Evolutionary conservation across 2,888 invertebrate species (phyloP), one percentile per base, ranked within the genome.

Genomic region (Tryphoninae sp.): DNA sequence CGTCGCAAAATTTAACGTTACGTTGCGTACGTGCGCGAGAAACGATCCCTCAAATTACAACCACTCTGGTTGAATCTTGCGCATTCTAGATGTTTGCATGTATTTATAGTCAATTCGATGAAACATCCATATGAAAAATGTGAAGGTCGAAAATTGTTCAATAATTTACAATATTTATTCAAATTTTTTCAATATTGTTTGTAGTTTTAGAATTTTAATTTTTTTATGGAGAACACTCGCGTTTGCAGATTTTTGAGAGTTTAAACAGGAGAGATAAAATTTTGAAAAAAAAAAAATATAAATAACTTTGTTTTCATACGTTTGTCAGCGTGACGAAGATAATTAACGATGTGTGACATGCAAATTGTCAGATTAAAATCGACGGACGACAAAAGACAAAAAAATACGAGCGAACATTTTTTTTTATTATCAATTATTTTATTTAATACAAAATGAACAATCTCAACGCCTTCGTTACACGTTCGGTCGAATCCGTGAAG

Each of bases 401-500:
- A 33, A 33, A 1, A 33, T 33, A 6, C 33, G 6, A 33, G 33
- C 33, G 6, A 6, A 33, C 1, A 33, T 33, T 33, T 6, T 33
- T 33, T 26, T 26, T 26, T 1, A 1, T 33, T 33, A 33, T 33
- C 49, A 49, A 49, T 13, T 11, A 49, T 49, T n/a, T 33, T 13
- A 49, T 49, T n/a, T 33, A 49, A 49, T 4, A 3, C 7, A n/a
- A n/a, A 4, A 49, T n/a, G 0, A 49, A 13, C 49, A 4, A 7
- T 23, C 11, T 58, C 59, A 53, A 13, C 62, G 73, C 40, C 53
- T 42, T 64, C 45, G 42, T 9, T 23, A 23, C 33, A 51, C 55
- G 68, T 55, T 55, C 8, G n/a, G 55, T 62, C 33, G 33, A 69
- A 62, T 53, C 61, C 76, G 61, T 55, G 26, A 69, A 77, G 6